Evolutionary conservation across 2,888 invertebrate species (phyloP).

Genomic region (Slavum lentiscoides): DNA sequence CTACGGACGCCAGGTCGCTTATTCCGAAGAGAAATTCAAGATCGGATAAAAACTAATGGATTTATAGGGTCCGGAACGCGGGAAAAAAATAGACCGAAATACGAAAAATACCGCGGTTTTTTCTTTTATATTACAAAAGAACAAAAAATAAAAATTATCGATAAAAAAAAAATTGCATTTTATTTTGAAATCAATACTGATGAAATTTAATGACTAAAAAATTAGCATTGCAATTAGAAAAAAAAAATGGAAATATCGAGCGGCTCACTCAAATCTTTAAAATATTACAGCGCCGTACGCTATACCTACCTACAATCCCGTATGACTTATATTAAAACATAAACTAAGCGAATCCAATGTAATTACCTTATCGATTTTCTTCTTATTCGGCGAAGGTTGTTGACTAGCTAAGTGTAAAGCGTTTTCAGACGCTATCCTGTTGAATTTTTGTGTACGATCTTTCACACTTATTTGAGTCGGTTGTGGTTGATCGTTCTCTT

Average conservation of each 20-base stretch:
- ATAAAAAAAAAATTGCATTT: background rate
- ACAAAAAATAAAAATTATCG: background rate
- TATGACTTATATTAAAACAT: background rate
- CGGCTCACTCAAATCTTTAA: background rate
- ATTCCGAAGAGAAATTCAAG: no score
- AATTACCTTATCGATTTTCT: conserved; percentile 55
- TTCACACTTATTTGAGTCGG: conserved; percentile 77
- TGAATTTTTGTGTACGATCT: conserved; percentile 90
- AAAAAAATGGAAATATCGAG: no score
- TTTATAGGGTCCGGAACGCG: no score
- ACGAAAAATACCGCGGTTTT: no score
- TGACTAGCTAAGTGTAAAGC: conserved; percentile 61
- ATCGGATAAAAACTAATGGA: no score
- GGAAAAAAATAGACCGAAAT: no score
- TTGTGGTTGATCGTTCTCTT: conserved; percentile 54
- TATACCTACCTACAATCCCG: background rate
- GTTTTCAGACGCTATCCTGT: conserved; percentile 82
- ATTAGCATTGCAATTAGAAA: no score
- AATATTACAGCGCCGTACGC: background rate
- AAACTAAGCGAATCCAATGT: conserved; percentile 54
- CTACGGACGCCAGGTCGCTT: no score
- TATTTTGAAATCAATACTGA: background rate
- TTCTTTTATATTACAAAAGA: background rate
- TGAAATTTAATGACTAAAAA: background rate
- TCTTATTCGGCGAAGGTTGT: conserved; percentile 59